Evolutionary conservation across 2,888 invertebrate species (phyloP), one percentile per base, ranked within the genome.

Genomic region (Drosophila mercatorum): DNA sequence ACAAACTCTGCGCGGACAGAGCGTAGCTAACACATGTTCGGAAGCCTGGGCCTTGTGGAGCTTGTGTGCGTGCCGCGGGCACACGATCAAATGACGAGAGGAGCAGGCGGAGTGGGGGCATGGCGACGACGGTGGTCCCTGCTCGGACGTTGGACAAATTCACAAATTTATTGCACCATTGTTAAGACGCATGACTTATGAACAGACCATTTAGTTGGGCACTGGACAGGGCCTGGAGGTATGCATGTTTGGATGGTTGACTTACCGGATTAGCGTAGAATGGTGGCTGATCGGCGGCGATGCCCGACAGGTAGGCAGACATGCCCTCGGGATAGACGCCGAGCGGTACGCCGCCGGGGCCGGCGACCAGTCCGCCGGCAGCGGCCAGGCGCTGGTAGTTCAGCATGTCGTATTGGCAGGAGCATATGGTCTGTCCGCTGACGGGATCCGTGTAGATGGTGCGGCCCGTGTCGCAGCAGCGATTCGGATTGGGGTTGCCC

Each of bases 401-500:
- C 89, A 97, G 95, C 88, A 97, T 95, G 94, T 97, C 97, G 94
- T 97, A 97, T 93, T 97, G 97, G 93, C 97, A 97, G 89, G 97
- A 97, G 94, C 97, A 97, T 77, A 97, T 96, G 65, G 96, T 97
- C 93, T 97, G 97, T 63, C 97, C 97, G 83, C 97, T 97, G 83
- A 97, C 94, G 51, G 97, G 97, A 93, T 97, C 97, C 92, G 97
- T 97, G 94, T 97, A 97, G 92, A 98, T 95, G 78, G 97, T 96
- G 90, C 98, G 95, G 81, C 98, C 98, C 80, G 97, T 97, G 94
- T 98, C 97, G 94, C 98, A 97, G 94, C 98, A 97, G 89, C 97
- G 91, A 68, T 82, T 90, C 5, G 88, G 78, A 49, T 83, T 79
- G 0, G 77, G 36, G 74, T 94, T 93, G 80, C 92, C 84, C 73